A percentile compares a stretch with the other conserved stretches of the same genome.
These are phyloP conservation scores for Spilogale gracilis DNA, from an alignment of 2,113 vertebrate species.

Conservation along the genomic window DNA sequence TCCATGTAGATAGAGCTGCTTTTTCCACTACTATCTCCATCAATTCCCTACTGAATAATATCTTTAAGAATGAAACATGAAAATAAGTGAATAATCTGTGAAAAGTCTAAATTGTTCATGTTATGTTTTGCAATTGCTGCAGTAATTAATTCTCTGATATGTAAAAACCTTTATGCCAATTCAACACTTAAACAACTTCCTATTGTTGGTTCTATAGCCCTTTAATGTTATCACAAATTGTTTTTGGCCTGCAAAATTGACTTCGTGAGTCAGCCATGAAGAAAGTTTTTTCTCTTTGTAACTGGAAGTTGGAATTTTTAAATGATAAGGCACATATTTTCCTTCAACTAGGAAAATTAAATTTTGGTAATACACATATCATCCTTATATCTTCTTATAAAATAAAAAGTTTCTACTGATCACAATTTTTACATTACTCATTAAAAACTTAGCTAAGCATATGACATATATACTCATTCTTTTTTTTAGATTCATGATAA, in stretches of 20 bases:
- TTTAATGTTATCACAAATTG: neutral
- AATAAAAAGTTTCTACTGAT: neutral
- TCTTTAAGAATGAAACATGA: neutral
- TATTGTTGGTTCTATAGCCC: neutral
- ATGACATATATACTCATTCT: neutral
- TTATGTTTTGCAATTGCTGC: neutral
- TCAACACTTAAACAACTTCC: neutral
- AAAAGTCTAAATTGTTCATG: neutral
- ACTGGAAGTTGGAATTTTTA: neutral
- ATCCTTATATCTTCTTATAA: constrained; percentile 36
- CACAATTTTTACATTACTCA: neutral
- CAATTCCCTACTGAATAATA: neutral
- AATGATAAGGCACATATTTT: neutral
- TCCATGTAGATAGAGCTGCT: neutral
- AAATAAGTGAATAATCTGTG: neutral
- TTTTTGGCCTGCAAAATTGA: neutral
- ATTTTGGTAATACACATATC: neutral
- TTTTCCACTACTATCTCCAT: neutral
- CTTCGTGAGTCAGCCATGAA: neutral
- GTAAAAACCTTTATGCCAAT: neutral
- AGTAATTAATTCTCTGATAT: neutral
- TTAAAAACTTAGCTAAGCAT: neutral
- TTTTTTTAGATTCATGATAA: neutral
- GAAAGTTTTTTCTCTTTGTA: neutral
- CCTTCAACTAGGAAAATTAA: neutral